Evolutionary conservation across 2,888 invertebrate species (phyloP), one percentile per base, ranked within the genome.

Genomic region (Stenchaetothrips biformis): DNA sequence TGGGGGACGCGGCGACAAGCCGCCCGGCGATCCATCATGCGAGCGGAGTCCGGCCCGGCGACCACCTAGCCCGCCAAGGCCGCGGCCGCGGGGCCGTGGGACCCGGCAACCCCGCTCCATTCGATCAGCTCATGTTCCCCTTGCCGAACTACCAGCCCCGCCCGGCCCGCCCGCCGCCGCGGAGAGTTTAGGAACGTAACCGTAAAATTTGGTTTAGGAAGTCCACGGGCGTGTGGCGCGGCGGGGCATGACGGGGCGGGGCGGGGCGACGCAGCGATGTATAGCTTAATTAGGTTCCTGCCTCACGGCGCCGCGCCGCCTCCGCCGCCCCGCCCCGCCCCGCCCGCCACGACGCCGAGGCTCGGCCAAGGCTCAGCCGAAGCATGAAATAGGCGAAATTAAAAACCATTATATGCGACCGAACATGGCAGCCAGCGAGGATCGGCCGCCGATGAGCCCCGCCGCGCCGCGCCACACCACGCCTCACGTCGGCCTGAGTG

Each of bases 241-340:
- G 67, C n/a, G 67, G 67, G 67, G 67, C 67, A 9, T 67, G 67
- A 8, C 21, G 67, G 67, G 67, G 25, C 25, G 21, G 67, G 67
- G 67, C 67, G 21, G 25, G 67, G 7, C 67, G 67, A 53, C 37
- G 37, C 37, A 4, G 37, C 37, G 53, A 74, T 25, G 67, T 74
- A 74, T 74, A 74, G 67, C 67, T 74, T 74, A 74, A 74, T 74
- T 74, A 74, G 67, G 67, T 74, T 74, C 67, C 67, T 7, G 67
- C 67, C 21, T 25, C 21, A 25, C 67, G 67, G 25, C 21, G 67
- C 21, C 21, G 21, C 21, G 67, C 25, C 21, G 59, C 37, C 37
- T 37, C 53, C 16, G 53, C 53, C 53, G 53, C 16, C 67, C n/a
- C 18, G 21, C 67, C 53, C 3, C 53, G 53, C 53, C 16, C 53